Percentiles rank a stretch among this genome's conserved stretches.
Evolutionary conservation across 2,113 vertebrate genomes (phyloP).

Genomic region (Falcunculus frontatus): DNA sequence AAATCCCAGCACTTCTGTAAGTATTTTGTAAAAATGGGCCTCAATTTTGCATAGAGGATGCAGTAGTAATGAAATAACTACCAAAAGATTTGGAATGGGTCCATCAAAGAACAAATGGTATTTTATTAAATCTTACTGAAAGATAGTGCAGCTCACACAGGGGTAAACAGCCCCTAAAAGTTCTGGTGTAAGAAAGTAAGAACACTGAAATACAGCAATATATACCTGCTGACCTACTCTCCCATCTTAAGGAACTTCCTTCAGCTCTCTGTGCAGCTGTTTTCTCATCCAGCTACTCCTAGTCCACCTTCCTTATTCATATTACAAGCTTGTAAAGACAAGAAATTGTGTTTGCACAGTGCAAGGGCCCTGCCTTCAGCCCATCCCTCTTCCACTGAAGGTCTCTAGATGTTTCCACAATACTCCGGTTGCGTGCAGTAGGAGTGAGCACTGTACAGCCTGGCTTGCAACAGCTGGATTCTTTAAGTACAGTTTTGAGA

Average conservation of each 20-base stretch:
- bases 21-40: not conserved
- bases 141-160: not conserved
- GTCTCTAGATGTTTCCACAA: not conserved
- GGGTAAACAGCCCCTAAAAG: not conserved
- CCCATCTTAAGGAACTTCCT: not conserved
- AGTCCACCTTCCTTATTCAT: not conserved
- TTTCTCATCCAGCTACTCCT: not conserved
- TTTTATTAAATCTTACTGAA: not conserved
- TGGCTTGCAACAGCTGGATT: not conserved
- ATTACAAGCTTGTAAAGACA: not conserved
- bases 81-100: not conserved
- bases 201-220: fast-evolving
- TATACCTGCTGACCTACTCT: not conserved
- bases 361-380: not conserved
- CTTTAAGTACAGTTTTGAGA: not conserved
- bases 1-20: not conserved
- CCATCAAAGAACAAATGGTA: not conserved
- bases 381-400: not conserved
- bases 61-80: not conserved
- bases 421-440: not conserved
- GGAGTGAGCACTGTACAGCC: not conserved
- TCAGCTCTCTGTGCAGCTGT: not conserved
- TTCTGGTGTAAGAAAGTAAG: not conserved
- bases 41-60: not conserved
- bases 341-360: not conserved